Conservation (phyloP, 2,113 vertebrate genomes). For the Turdus rufiventris region DNA sequence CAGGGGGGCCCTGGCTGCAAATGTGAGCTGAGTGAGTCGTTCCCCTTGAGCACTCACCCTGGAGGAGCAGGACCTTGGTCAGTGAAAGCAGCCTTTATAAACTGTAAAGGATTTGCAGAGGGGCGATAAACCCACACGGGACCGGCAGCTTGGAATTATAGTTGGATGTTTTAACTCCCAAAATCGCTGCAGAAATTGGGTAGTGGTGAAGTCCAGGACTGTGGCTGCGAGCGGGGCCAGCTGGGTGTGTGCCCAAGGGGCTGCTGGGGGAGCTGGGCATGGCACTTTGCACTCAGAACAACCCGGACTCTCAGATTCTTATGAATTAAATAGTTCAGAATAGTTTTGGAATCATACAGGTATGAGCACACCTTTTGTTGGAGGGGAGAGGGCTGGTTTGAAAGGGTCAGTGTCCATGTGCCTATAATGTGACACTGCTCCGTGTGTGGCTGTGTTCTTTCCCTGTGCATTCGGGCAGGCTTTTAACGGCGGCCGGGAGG, state of each 20-base stretch:
- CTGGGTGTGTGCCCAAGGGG: neutral
- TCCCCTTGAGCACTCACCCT: neutral
- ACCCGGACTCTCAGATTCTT: neutral
- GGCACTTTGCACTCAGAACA: neutral
- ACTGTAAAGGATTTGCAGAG: neutral
- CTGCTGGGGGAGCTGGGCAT: neutral
- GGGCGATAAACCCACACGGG: neutral
- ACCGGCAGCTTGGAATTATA: accelerated
- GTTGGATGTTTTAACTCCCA: neutral
- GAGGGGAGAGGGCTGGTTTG: neutral
- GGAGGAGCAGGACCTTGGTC: neutral
- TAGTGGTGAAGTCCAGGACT: neutral
- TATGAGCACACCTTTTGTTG: neutral
- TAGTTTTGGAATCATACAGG: neutral
- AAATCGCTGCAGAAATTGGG: neutral
- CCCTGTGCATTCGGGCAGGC: neutral
- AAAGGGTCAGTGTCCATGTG: accelerated
- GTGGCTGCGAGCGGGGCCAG: accelerated
- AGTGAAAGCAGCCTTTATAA: neutral
- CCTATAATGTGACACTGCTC: neutral
- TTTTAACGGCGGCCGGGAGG: neutral
- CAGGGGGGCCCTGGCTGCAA: neutral
- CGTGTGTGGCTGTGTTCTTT: neutral
- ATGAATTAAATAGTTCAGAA: neutral
- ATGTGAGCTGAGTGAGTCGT: neutral